phyloP scores from a whole-genome alignment of 2,888 invertebrate genomes.

The Dryobotodes eremita region DNA sequence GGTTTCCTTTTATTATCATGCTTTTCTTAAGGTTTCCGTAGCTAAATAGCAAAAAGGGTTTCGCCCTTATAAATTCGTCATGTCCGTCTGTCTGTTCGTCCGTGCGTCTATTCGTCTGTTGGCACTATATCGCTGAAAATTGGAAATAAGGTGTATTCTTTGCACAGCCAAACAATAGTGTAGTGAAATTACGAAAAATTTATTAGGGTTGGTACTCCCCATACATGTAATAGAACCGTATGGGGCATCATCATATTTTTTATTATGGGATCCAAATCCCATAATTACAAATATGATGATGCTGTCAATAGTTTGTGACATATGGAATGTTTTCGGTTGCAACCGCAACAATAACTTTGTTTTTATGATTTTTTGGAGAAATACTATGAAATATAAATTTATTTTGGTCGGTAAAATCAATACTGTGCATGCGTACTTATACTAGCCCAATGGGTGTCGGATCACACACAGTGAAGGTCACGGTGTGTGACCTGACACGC shows the following conservation, averaged over 20 bases:
- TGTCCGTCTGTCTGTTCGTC: neutral
- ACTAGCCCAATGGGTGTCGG: neutral
- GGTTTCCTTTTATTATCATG: too few species aligned
- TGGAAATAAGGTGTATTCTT: neutral
- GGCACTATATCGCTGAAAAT: neutral
- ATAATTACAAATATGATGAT: neutral
- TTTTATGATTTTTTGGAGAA: neutral
- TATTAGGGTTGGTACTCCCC: too few species aligned
- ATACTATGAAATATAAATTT: neutral
- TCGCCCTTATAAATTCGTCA: neutral
- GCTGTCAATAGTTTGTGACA: neutral
- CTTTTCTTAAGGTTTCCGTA: neutral
- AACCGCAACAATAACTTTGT: neutral
- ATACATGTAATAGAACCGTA: too few species aligned
- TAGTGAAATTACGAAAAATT: neutral
- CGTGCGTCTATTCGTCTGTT: too few species aligned
- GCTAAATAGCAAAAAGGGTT: neutral
- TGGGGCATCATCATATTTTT: too few species aligned
- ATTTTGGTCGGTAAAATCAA: neutral
- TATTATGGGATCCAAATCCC: too few species aligned
- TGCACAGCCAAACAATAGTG: neutral
- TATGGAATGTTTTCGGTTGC: neutral
- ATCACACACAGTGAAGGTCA: too few species aligned
- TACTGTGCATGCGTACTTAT: neutral
- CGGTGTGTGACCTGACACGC: too few species aligned